Evolutionary conservation across 2,888 invertebrate genomes (phyloP), one percentile per base, ranked within the genome.

Genomic region (Drosophila barbarae): DNA sequence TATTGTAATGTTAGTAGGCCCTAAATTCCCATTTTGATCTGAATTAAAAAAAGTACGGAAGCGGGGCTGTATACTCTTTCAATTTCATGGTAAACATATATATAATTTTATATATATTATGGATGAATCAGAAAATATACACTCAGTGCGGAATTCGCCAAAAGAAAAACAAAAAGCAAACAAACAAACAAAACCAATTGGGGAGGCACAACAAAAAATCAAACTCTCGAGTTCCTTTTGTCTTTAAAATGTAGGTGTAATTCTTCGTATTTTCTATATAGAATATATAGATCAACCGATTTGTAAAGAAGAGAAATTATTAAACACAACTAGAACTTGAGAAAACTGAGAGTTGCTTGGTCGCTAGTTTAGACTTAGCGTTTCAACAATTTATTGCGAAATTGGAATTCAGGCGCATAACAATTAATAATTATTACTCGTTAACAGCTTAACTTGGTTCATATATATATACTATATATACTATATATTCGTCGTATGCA

Each of bases 361-460:
- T 5, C 0, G 12, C 28, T 30, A 12, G 26, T 34, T 42, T 34
- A 15, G 28, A 12, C 36, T 60, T 60, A 60, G 46, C 61, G 38
- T 38, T 60, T 60, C 38, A 60, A 46, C 59, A 60, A 46, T 60
- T 59, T 60, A 60, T 60, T 69, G 28, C 36, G 35, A 63, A 53
- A 68, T 64, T 39, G 61, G 26, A 36, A 63, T 50, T 50, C 28
- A 18, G 35, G 32, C 47, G 35, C 41, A 63, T 63, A 68, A 69
- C 46, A 69, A 60, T 60, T 52, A 49, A 41, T 51, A 51, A 67
- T 67, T 67, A 67, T 67, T 67, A 67, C 60, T 69, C 39, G 60
- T 52, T 30, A 56, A 72, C 57, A 39, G 46, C 10, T 58, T 59
- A 63, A 52, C 66, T 57, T 46, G 21, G 21, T 69, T 71, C 58